These are phyloP conservation scores for Matsumyia berberina DNA, from an alignment of 2,888 invertebrate genomes.

Conservation along the genomic window DNA sequence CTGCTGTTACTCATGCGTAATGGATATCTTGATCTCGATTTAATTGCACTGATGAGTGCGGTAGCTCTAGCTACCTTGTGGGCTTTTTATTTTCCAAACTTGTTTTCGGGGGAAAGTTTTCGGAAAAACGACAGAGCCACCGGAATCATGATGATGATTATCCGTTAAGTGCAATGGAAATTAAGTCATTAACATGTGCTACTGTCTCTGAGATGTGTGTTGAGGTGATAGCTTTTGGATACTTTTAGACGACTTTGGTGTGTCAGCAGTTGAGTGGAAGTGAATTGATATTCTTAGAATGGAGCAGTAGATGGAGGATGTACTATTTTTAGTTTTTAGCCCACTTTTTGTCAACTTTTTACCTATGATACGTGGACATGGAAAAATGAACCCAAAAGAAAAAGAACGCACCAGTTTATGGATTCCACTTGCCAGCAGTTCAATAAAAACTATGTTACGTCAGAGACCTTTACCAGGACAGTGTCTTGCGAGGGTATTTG, in stretches of 20 bases:
- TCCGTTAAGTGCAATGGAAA: conserved; percentile 53
- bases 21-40: conserved; percentile 73
- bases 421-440: too few relatives aligned
- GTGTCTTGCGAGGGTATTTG: too few relatives aligned
- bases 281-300: not conserved
- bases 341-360: too few relatives aligned
- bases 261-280: not conserved
- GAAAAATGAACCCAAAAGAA: too few relatives aligned
- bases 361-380: too few relatives aligned
- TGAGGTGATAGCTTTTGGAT: conserved; percentile 1
- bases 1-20: conserved; percentile 27
- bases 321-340: too few relatives aligned
- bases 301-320: too few relatives aligned
- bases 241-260: not conserved
- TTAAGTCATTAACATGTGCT: conserved; percentile 56
- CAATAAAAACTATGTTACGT: too few relatives aligned
- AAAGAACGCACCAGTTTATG: too few relatives aligned
- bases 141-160: conserved; percentile 56
- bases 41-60: conserved; percentile 71
- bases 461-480: too few relatives aligned
- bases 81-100: conserved; percentile 6
- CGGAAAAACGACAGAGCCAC: not conserved
- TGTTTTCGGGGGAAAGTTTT: conserved; percentile 46
- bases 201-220: not conserved
- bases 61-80: conserved; percentile 46